Conservation (phyloP, 2,888 invertebrate species). For the Mechanitis messenoides region DNA sequence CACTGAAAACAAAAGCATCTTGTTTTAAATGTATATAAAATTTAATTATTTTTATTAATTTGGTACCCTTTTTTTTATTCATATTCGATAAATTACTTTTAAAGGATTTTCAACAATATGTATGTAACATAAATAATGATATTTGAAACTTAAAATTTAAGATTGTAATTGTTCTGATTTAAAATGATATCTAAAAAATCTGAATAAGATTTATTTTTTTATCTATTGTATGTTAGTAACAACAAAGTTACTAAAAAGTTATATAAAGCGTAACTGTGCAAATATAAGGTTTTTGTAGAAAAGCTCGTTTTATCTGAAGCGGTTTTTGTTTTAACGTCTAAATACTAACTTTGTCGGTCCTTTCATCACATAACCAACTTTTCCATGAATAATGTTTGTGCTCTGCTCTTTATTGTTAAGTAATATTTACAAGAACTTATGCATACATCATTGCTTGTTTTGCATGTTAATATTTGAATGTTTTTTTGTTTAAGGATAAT, state of each 20-base stretch:
- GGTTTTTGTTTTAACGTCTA: conserved; percentile 8
- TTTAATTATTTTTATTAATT: too few species aligned
- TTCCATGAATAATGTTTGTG: conserved; percentile 4
- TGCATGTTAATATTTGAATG: neutral
- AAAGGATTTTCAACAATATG: too few species aligned
- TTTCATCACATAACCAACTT: conserved; percentile 9
- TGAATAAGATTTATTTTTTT: too few species aligned
- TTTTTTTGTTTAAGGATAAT: too few species aligned
- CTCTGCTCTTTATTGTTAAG: neutral
- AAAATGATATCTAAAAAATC: too few species aligned
- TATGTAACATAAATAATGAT: too few species aligned
- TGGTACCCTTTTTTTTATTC: too few species aligned
- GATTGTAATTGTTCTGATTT: too few species aligned
- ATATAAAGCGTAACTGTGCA: neutral
- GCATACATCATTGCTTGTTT: neutral
- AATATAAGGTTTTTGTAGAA: neutral
- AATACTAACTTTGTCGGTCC: conserved; percentile 10
- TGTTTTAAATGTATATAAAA: too few species aligned
- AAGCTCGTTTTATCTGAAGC: neutral
- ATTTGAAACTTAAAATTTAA: too few species aligned
- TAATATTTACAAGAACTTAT: conserved; percentile 1
- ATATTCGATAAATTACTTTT: too few species aligned
- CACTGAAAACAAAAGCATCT: too few species aligned
- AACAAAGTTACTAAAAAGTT: neutral
- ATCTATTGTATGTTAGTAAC: neutral